A percentile compares a stretch with the other conserved stretches of the same genome.
phyloP scores from a whole-genome alignment of 2,113 vertebrate genomes.

The Channa maculata region DNA sequence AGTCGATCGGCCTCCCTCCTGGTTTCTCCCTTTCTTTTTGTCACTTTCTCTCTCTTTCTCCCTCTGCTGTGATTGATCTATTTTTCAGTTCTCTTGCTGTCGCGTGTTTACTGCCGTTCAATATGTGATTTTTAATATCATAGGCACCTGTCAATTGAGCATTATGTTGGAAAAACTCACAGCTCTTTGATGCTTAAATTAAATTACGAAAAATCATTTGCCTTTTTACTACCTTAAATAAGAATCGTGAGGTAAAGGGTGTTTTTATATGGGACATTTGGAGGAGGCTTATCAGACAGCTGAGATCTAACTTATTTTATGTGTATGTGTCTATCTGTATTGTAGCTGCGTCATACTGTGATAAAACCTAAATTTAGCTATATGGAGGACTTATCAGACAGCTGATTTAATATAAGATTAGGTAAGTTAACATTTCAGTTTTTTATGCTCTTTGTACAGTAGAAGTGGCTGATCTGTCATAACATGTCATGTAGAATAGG shows the following conservation, averaged over 20 bases:
- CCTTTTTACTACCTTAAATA: neutral
- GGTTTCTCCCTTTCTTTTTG: conserved; percentile 40
- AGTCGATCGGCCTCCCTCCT: conserved; percentile 62
- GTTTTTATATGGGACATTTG: neutral
- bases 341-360: no score
- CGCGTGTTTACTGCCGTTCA: conserved; percentile 29
- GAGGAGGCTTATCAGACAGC: neutral
- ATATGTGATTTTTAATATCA: conserved; percentile 56
- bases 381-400: no score
- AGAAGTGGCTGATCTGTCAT: no score
- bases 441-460: no score
- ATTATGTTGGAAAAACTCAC: conserved; percentile 8
- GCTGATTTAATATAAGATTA: no score
- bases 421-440: no score
- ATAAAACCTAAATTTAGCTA: no score
- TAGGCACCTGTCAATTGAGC: conserved; percentile 43
- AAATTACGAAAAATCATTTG: conserved; percentile 1
- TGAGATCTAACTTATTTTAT: no score
- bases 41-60: conserved; percentile 11
- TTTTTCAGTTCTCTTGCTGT: conserved; percentile 49
- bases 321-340: no score
- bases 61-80: conserved; percentile 59
- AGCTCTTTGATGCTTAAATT: neutral
- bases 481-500: no score
- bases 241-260: neutral